Conservation (phyloP, 2,888 invertebrate genomes). For the Lobophora halterata region DNA sequence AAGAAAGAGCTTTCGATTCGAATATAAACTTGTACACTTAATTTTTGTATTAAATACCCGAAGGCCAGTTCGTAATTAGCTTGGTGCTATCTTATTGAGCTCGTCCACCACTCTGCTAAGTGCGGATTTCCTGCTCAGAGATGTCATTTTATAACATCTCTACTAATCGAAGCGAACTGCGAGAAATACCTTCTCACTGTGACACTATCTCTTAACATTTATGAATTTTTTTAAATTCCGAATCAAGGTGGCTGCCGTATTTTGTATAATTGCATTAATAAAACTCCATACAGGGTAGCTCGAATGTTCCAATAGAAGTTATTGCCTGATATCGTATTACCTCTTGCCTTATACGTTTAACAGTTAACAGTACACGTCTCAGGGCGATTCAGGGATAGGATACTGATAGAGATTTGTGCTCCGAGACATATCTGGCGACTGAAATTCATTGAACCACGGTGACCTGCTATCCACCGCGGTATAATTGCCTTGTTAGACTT, state of each 20-base stretch:
- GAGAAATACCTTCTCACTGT: conserved; percentile 8
- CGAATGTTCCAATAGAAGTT: conserved; percentile 23
- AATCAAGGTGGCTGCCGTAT: conserved; percentile 16
- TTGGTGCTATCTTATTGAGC: too few species aligned
- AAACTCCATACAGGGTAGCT: conserved; percentile 24
- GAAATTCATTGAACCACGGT: conserved; percentile 36
- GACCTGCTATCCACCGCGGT: conserved; percentile 30
- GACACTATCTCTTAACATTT: conserved; percentile 16
- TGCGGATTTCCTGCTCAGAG: conserved; percentile 12
- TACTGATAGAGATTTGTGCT: conserved; percentile 33
- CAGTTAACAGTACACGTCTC: conserved; percentile 33
- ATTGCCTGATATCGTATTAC: conserved; percentile 33
- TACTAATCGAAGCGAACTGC: conserved; percentile 12
- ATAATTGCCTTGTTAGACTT: conserved; percentile 32
- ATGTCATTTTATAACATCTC: conserved; percentile 14
- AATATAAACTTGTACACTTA: too few species aligned
- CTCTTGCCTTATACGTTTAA: conserved; percentile 29
- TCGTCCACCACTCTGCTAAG: conserved; percentile 3
- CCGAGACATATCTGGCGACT: conserved; percentile 34
- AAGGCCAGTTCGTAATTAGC: too few species aligned
- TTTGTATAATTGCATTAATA: conserved; percentile 30
- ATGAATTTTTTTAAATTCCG: conserved; percentile 18
- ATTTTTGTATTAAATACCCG: too few species aligned
- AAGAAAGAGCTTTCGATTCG: too few species aligned
- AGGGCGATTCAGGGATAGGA: conserved; percentile 29